Conservation (phyloP, 2,888 invertebrate species). For the Craniophora ligustri region DNA sequence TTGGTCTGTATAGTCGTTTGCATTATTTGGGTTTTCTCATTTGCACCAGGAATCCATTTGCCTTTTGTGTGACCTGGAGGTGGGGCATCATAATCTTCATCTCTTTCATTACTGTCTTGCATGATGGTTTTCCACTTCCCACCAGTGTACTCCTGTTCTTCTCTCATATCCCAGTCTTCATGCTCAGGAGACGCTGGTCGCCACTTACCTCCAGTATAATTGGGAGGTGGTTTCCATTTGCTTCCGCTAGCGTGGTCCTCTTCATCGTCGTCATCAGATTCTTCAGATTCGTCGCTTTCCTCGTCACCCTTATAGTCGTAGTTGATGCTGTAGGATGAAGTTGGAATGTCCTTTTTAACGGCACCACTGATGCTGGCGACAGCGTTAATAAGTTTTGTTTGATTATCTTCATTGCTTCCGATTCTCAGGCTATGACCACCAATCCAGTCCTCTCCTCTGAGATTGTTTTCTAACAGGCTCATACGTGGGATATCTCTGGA, state of each 20-base stretch:
- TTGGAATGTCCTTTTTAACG: constrained; percentile 85
- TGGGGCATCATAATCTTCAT: constrained; percentile 88
- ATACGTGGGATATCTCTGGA: constrained; percentile 76
- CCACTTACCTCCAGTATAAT: constrained; percentile 85
- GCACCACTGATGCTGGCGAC: constrained; percentile 90
- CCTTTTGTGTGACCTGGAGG: constrained; percentile 92
- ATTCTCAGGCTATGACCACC: constrained; percentile 89
- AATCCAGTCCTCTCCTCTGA: constrained; percentile 89
- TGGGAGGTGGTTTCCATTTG: constrained; percentile 92
- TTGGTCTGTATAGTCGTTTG: constrained; percentile 84
- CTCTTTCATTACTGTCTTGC: constrained; percentile 75
- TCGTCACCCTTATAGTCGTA: constrained; percentile 81
- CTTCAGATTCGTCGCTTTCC: constrained; percentile 88
- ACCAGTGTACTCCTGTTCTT: constrained; percentile 87
- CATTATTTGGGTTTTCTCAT: constrained; percentile 87
- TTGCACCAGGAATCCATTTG: constrained; percentile 93
- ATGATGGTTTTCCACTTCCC: constrained; percentile 90
- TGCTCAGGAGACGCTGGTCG: constrained; percentile 81
- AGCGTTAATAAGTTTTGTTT: constrained; percentile 90
- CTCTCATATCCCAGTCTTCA: constrained; percentile 87
- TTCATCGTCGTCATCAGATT: constrained; percentile 89
- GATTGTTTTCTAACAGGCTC: constrained; percentile 79
- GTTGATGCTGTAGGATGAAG: constrained; percentile 74
- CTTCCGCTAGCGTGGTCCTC: constrained; percentile 88
- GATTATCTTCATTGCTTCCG: constrained; percentile 87